Conservation (phyloP, 2,797 vertebrate species). For the Florisuga fusca region DNA sequence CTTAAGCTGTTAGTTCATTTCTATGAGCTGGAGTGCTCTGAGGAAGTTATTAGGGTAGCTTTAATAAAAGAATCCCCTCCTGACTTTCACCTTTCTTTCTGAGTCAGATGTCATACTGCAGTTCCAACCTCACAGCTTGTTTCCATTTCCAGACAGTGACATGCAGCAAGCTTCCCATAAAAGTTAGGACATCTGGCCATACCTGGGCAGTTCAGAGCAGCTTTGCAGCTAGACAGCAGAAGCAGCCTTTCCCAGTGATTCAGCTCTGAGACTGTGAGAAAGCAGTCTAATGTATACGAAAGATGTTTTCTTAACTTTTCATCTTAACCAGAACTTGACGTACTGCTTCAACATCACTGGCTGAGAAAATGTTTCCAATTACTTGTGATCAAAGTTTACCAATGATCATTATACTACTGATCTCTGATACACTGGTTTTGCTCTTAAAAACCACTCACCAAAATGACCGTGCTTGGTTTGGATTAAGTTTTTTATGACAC, state of each 20-base stretch:
- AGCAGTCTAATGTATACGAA: conserved; percentile 46
- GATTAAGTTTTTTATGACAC: neutral
- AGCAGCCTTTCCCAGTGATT: conserved; percentile 62
- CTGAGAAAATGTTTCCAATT: conserved; percentile 63
- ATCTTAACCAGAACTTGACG: conserved; percentile 46
- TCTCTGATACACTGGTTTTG: conserved; percentile 4
- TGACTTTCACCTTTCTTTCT: neutral
- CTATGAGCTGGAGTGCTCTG: neutral
- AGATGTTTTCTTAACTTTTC: conserved; percentile 59
- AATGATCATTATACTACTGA: neutral
- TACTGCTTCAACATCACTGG: conserved; percentile 10
- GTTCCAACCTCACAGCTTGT: neutral
- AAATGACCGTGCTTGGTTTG: conserved; percentile 37
- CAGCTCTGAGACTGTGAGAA: conserved; percentile 58
- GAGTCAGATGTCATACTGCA: neutral
- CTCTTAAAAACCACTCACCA: conserved; percentile 1
- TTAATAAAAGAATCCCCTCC: neutral
- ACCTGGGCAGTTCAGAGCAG: conserved; percentile 37
- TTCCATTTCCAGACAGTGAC: conserved; percentile 30
- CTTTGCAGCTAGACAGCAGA: conserved; percentile 49
- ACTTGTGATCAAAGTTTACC: conserved; percentile 41
- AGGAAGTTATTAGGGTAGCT: neutral
- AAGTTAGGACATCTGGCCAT: neutral
- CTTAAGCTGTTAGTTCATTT: neutral
- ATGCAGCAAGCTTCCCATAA: conserved; percentile 36